Conservation (phyloP, 2,797 vertebrate species). For the Microchirus variegatus region DNA sequence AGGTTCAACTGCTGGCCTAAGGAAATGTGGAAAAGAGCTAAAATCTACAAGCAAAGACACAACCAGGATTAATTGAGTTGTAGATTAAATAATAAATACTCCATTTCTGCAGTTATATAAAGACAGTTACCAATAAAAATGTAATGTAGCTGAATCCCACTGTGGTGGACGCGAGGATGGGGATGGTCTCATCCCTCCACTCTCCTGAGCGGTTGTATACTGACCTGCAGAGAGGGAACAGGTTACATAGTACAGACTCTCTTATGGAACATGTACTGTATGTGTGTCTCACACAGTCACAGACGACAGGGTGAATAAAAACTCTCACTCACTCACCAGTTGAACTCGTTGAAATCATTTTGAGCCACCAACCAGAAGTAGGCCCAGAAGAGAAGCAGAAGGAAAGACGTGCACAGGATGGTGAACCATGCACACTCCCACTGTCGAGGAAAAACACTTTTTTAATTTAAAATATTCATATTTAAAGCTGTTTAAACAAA, state of each 20-base stretch:
- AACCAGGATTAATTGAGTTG: background rate
- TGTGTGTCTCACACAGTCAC: too few species aligned
- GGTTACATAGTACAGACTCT: background rate
- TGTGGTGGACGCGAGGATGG: slow-evolving; percentile 88
- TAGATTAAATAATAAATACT: background rate
- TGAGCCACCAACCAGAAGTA: slow-evolving; percentile 97
- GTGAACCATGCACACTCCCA: slow-evolving; percentile 96
- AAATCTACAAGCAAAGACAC: slow-evolving; percentile 64
- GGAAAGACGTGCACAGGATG: slow-evolving; percentile 90
- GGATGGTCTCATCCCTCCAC: slow-evolving; percentile 94
- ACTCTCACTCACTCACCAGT: too few species aligned
- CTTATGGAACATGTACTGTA: background rate
- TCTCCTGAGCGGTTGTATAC: slow-evolving; percentile 93
- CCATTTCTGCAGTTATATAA: background rate
- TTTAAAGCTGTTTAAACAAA: background rate
- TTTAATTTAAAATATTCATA: too few species aligned
- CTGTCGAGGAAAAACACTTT: slow-evolving; percentile 64
- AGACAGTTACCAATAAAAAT: slow-evolving; percentile 84
- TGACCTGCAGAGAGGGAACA: slow-evolving; percentile 80
- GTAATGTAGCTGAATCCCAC: slow-evolving; percentile 90
- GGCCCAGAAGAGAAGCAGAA: slow-evolving; percentile 91
- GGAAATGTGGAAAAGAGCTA: slow-evolving; percentile 82
- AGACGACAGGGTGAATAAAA: too few species aligned
- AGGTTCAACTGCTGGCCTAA: slow-evolving; percentile 85
- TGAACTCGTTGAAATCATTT: slow-evolving; percentile 98